phyloP scores from a whole-genome alignment of 2,113 vertebrate species.

The Oryzias celebensis region DNA sequence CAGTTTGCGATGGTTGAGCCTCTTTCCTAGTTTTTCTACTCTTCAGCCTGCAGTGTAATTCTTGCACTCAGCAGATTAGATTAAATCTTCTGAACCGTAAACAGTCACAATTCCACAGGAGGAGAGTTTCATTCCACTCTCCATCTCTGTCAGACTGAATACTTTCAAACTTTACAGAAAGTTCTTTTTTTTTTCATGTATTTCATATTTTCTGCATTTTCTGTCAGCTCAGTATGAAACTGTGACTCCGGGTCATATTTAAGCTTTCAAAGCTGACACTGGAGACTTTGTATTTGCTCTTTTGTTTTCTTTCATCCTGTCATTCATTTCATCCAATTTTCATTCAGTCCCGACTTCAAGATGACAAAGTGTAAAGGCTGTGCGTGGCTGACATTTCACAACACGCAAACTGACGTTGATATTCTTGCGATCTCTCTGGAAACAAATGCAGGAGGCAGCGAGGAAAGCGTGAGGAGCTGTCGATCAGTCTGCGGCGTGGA shows the following conservation, averaged over 20 bases:
- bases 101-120: too few relatives aligned
- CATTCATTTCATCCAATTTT: conserved; percentile 27
- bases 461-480: neutral
- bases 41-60: too few relatives aligned
- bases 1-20: too few relatives aligned
- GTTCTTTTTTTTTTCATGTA: too few relatives aligned
- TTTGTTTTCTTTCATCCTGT: conserved; percentile 47
- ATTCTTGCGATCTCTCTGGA: conserved; percentile 51
- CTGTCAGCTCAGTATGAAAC: neutral
- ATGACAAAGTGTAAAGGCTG: conserved; percentile 24
- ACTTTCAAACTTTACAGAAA: too few relatives aligned
- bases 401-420: conserved; percentile 42
- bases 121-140: too few relatives aligned
- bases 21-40: too few relatives aligned
- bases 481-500: neutral
- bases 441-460: conserved; percentile 26
- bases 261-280: conserved; percentile 17
- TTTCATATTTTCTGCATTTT: too few relatives aligned
- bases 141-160: too few relatives aligned
- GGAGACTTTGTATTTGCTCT: conserved; percentile 6
- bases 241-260: neutral
- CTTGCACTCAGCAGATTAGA: too few relatives aligned
- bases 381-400: conserved; percentile 41
- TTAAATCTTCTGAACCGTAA: too few relatives aligned
- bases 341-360: conserved; percentile 33